Base-by-base conservation (phyloP, 1,140 invertebrate species). In the Bombus turneri region DNA sequence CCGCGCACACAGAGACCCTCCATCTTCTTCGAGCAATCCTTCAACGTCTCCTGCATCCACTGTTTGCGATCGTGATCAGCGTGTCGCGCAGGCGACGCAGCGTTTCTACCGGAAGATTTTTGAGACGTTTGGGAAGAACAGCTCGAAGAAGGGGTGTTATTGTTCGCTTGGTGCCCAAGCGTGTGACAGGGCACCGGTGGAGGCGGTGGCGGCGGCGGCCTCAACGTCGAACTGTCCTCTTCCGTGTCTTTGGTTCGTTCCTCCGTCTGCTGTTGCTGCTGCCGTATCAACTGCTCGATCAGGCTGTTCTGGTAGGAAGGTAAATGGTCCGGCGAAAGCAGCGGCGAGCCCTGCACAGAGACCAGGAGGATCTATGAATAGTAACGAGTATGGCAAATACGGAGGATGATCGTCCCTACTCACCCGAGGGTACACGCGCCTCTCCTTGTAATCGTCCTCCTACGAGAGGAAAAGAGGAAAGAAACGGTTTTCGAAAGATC, bases 301-400 rank as follows among this genome's bases (percentile, higher is more conserved):
- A 96, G 93, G 85, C 95, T 96, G 86, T 96, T 96, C 89, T 96
- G 95, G 84, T 96, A 96, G 53, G 95, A 95, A 43, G 95, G 95
- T 77, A 94, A 87, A 82, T 94, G 92, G 82, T 93, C 92, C 13
- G 91, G 90, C 1, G 91, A 92, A 3, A 87, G 69, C 18, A 91
- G 89, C 41, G 93, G 91, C 68, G 94, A 94, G 9, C 85, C 90
- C 93, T 94, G 86, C 2, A 92, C 69, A 57, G 3, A 73, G 10
- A 75, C 0, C 34, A 41, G 0, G 0, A 15, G 12, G 34, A 43
- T 79, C 13, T 18, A 31, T 18, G 37, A 18, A 34, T 28, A 39
- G 22, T 28, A 37, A n/a, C 1, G 62, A 10, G 8, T 31, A 43
- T 68, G 13, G 5, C 0, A n/a, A 3, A 9, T 8, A 8, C 47